A percentile compares a stretch with the other conserved stretches of the same genome.
phyloP scores from a whole-genome alignment of 2,113 vertebrate genomes.

The Xyliphius kryptos region DNA sequence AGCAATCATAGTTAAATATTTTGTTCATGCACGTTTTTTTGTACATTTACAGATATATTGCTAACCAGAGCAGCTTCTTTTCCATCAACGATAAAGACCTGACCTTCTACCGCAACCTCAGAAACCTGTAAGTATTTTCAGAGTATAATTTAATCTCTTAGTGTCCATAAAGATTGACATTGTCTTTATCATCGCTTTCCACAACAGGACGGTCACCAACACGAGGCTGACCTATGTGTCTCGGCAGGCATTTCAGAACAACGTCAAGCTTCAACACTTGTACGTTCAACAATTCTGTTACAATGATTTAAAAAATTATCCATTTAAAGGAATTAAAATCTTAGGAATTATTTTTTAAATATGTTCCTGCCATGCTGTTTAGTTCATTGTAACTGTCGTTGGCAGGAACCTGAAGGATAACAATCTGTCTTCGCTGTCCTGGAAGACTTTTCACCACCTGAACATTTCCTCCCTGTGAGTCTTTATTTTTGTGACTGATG shows the following conservation, averaged over 20 bases:
- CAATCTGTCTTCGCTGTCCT: slow-evolving; percentile 85
- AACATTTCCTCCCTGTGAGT: slow-evolving; percentile 93
- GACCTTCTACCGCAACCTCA: slow-evolving; percentile 83
- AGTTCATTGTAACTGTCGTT: slow-evolving; percentile 31
- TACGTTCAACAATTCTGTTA: slow-evolving; percentile 63
- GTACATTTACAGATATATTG: slow-evolving; percentile 78
- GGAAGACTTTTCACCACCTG: slow-evolving; percentile 86
- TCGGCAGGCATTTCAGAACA: slow-evolving; percentile 84
- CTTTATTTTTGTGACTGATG: too few species aligned
- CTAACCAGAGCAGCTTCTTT: slow-evolving; percentile 83
- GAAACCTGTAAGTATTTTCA: slow-evolving; percentile 89
- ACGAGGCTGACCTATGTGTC: slow-evolving; percentile 86
- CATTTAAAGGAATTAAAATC: too few species aligned
- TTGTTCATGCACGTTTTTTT: slow-evolving; percentile 18
- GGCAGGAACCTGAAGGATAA: slow-evolving; percentile 92
- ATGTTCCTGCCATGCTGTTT: too few species aligned
- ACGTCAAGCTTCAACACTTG: slow-evolving; percentile 85
- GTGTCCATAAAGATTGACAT: background rate
- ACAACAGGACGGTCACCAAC: slow-evolving; percentile 85
- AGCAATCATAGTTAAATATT: too few species aligned
- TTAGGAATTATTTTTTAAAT: too few species aligned
- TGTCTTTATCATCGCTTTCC: slow-evolving; percentile 11
- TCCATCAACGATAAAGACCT: slow-evolving; percentile 93
- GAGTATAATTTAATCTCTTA: too few species aligned
- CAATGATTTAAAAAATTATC: too few species aligned